Base-by-base conservation (phyloP, 1,140 invertebrate species). In the Platyscapa corneri region DNA sequence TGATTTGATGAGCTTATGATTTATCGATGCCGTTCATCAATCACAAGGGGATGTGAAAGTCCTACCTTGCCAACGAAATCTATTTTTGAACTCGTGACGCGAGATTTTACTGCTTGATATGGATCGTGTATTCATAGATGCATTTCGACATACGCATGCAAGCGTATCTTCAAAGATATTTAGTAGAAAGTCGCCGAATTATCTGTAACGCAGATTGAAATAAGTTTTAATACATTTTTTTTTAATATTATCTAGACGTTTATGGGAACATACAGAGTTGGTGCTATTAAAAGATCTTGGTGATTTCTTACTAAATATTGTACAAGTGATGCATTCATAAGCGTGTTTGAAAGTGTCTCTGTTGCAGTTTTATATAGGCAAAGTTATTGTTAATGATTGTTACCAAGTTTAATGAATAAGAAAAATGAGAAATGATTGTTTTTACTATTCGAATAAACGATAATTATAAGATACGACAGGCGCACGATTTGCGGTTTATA, bases 1-100 rank as follows among this genome's bases (percentile, higher is more conserved):
- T 95, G 89, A 95, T 96, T 91, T 96, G 92, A 94, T n/a, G 75
- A 46, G n/a, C n/a, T 46, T 7, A 46, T 7, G 6, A 32, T 14
- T 1, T 37, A 53, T 53, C 20, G 5, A 18, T 18, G 12, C 12
- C 39, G 23, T 16, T 32, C 46, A 16, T 76, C 42, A 37, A 53
- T 77, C 5, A 20, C 32, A 53, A 79, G 77, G 34, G 77, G 77
- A 79, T 79, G 53, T 64, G 77, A 60, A 60, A 77, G 46, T 53
- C n/a, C 30, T 27, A 12, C 8, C 14, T 46, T 49, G 23, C 75
- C 75, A 34, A 34, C 16, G 8, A 20, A 77, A 46, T 18, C 75
- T 30, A 75, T 10, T 27, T 30, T 53, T 10, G 12, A 32, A 70
- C 18, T 53, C 46, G 23, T 53, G n/a, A 16, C 27, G 7, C 42